Evolutionary conservation across 2,113 vertebrate species (phyloP), one percentile per base, ranked within the genome.

Genomic region (Carassius gibelio): DNA sequence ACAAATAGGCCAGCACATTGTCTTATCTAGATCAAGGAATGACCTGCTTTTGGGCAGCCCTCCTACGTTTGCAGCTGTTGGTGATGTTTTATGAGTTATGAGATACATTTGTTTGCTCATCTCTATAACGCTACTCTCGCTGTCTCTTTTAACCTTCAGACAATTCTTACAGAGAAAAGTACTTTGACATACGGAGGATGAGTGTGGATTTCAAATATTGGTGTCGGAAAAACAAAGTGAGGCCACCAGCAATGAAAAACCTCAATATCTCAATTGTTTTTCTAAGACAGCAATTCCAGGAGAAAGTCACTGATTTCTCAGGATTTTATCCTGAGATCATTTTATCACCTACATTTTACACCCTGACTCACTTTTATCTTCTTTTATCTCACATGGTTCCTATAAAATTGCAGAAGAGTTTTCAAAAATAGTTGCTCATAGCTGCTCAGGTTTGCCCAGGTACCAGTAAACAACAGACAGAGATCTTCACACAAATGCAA

Each of bases 11-110:
- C 86, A 84, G 81, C 79, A 66, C 72, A 84, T 64, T 84, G 78
- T 88, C 90, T 88, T 85, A 92, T 91, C 86, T 91, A 80, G 87
- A 92, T 87, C 88, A 90, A 83, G 85, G 82, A 84, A 81, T 91
- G 90, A 93, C 91, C 93, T 89, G 81, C 26, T 90, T 92, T 68
- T 84, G 52, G 48, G 85, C 9, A 68, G 87, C 76, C 74, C 68
- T 85, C 50, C 75, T 82, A 78, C 75, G 77, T 74, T 75, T 59
- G 52, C 23, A 57, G 79, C 86, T 88, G 78, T 68, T 87, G 81
- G 81, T 61, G 52, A 88, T 83, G 75, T 26, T 86, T 90, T 88
- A 89, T 84, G 45, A 83, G 86, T 82, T 78, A 88, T 62, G 89
- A 83, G 90, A 88, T 91, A 72, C 75, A 72, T 90, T 85, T 90